Evolutionary conservation across 2,797 vertebrate genomes (phyloP).

Genomic region (Cyprinodon diabolis): DNA sequence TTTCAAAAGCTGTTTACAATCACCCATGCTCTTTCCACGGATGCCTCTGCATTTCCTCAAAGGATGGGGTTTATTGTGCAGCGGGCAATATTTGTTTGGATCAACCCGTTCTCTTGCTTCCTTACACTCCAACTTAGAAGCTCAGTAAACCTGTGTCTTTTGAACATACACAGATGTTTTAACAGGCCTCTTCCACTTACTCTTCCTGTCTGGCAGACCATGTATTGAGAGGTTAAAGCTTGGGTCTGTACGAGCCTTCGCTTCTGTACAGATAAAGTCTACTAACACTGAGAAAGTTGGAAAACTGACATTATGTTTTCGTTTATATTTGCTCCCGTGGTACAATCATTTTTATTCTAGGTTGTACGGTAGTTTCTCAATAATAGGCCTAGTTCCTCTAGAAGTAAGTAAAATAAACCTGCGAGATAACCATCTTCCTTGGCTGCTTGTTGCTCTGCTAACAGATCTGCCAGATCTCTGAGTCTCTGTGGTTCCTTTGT

Average conservation of each 20-base stretch:
- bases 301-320: too few species aligned
- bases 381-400: background rate
- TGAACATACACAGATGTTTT: too few species aligned
- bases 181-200: too few species aligned
- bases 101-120: background rate
- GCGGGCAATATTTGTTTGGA: background rate
- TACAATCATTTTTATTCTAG: background rate
- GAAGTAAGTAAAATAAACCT: background rate
- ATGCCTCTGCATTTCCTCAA: constrained; percentile 6
- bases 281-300: too few species aligned
- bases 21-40: background rate
- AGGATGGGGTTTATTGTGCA: background rate
- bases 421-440: background rate
- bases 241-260: too few species aligned
- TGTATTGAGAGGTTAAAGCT: too few species aligned
- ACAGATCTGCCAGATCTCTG: background rate
- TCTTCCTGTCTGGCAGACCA: too few species aligned
- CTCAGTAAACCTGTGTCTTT: too few species aligned
- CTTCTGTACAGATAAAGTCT: too few species aligned
- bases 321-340: too few species aligned
- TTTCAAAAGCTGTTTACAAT: background rate
- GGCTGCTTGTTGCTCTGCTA: background rate
- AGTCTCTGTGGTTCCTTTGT: background rate
- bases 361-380: background rate
- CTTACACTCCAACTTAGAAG: too few species aligned